phyloP scores from a whole-genome alignment of 2,797 vertebrate genomes.

The Novumbra hubbsi region DNA sequence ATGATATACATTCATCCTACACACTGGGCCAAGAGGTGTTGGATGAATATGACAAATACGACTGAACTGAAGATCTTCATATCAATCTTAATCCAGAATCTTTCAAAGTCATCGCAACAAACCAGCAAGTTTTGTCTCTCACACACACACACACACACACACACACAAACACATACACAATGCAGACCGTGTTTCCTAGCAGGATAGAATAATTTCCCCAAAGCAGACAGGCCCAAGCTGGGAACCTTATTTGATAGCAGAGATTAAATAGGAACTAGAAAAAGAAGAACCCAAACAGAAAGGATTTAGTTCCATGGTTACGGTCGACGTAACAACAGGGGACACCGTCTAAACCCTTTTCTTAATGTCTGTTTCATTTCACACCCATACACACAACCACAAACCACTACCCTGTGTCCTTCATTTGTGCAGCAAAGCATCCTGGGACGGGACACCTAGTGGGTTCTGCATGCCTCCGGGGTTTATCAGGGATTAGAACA shows the following conservation, averaged over 20 bases:
- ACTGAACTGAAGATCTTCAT: background rate
- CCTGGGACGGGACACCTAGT: constrained; percentile 60
- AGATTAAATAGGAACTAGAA: constrained; percentile 48
- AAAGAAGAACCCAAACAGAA: constrained; percentile 40
- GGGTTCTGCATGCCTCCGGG: constrained; percentile 48
- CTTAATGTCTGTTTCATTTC: constrained; percentile 51
- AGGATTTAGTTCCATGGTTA: constrained; percentile 64
- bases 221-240: constrained; percentile 42
- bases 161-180: constrained; percentile 13
- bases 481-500: constrained; percentile 66
- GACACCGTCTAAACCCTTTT: constrained; percentile 24
- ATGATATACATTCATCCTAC: too few relatives aligned
- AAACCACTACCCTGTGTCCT: constrained; percentile 29
- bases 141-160: constrained; percentile 7
- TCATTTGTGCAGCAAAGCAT: constrained; percentile 57
- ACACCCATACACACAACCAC: background rate
- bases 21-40: too few relatives aligned
- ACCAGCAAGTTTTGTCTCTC: constrained; percentile 1
- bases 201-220: constrained; percentile 16
- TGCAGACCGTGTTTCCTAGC: background rate
- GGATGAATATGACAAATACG: too few relatives aligned
- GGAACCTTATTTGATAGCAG: constrained; percentile 54
- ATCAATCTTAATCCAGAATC: background rate
- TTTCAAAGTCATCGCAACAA: background rate
- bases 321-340: constrained; percentile 30